phyloP scores from a whole-genome alignment of 1,140 invertebrate species.

The Fragariocoptes setiger region DNA sequence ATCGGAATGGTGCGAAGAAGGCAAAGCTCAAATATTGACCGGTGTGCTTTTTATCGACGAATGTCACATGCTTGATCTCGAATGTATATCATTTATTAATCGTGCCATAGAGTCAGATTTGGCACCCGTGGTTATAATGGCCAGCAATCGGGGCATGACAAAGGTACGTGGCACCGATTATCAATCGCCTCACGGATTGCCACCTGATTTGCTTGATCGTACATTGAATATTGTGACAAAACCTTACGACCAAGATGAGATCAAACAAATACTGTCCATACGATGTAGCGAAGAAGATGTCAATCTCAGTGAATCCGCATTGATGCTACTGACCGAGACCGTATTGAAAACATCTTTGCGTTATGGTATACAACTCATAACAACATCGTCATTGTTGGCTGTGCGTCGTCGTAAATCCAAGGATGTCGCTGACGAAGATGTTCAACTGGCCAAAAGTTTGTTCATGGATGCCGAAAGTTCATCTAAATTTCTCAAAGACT shows the following conservation, averaged over 20 bases:
- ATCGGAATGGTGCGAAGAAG: constrained; percentile 92
- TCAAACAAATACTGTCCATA: constrained; percentile 68
- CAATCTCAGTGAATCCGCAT: constrained; percentile 62
- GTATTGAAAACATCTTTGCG: constrained; percentile 66
- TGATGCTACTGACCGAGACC: constrained; percentile 63
- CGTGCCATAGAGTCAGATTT: constrained; percentile 82
- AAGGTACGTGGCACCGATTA: constrained; percentile 78
- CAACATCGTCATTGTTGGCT: constrained; percentile 62
- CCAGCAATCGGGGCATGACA: constrained; percentile 90
- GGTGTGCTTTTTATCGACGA: constrained; percentile 75
- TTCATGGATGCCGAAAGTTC: constrained; percentile 80
- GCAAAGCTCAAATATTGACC: constrained; percentile 90
- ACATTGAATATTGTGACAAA: constrained; percentile 69
- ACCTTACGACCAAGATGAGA: constrained; percentile 57
- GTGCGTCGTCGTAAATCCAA: constrained; percentile 35
- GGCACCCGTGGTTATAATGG: constrained; percentile 89
- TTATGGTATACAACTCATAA: constrained; percentile 95
- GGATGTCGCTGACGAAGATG: constrained; percentile 42
- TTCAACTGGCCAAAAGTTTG: constrained; percentile 70
- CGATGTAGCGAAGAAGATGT: constrained; percentile 88
- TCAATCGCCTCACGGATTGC: constrained; percentile 74
- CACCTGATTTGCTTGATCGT: constrained; percentile 74
- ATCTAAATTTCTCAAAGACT: constrained; percentile 63
- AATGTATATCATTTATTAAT: constrained; percentile 93
- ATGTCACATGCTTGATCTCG: constrained; percentile 93